Percentiles rank a stretch among this genome's conserved stretches.
These are phyloP conservation scores for Drosophila vallismaia DNA, from an alignment of 2,888 invertebrate genomes.

Conservation along the genomic window DNA sequence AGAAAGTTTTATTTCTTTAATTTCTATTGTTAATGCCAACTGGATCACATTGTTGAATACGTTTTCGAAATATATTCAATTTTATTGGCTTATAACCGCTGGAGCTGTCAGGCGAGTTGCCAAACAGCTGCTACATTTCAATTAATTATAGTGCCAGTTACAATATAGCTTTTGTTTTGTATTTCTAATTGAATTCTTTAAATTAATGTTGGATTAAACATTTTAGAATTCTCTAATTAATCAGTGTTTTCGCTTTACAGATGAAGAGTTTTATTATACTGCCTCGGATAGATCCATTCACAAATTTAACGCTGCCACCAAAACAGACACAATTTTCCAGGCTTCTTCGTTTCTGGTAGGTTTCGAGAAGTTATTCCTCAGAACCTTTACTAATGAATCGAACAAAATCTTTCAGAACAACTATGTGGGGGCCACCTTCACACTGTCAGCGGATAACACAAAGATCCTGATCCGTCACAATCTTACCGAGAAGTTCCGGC, in stretches of 20 bases:
- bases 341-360: conserved; percentile 72
- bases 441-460: conserved; percentile 81
- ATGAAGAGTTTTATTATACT: conserved; percentile 85
- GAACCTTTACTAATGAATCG: background rate
- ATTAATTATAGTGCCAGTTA: too few species aligned
- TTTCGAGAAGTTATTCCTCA: background rate
- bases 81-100: background rate
- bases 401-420: conserved; percentile 63
- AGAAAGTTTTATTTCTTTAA: background rate
- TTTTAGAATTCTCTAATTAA: too few species aligned
- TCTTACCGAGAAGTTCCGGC: conserved; percentile 85
- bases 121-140: background rate
- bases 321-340: conserved; percentile 61
- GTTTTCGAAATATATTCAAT: background rate
- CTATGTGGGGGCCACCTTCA: conserved; percentile 79
- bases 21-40: background rate
- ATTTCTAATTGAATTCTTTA: too few species aligned
- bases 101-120: background rate
- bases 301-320: conserved; percentile 84
- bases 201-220: too few species aligned
- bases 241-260: conserved; percentile 79
- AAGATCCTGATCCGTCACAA: conserved; percentile 80
- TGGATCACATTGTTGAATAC: conserved; percentile 2
- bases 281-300: conserved; percentile 74
- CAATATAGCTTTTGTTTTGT: background rate